Evolutionary conservation across 2,113 vertebrate genomes (phyloP).

Genomic region (Phasianus colchicus): DNA sequence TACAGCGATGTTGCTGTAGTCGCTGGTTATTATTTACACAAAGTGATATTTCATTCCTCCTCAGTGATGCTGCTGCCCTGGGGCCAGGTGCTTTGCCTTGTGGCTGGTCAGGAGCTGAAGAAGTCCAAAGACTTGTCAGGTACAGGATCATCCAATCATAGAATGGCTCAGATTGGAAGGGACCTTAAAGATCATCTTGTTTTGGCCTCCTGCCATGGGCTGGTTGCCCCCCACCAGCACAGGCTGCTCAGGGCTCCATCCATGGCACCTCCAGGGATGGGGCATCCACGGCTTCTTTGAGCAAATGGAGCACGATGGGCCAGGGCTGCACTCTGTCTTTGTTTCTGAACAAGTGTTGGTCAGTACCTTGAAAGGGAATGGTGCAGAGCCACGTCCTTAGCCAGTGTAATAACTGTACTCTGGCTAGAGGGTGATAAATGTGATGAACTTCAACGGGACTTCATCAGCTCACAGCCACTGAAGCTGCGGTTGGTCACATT

Average conservation of each 20-base stretch:
- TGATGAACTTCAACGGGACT: background rate
- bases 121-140: background rate
- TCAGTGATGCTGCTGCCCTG: background rate
- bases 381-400: background rate
- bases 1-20: background rate
- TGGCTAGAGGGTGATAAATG: background rate
- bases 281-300: too few relatives aligned
- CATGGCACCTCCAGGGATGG: too few relatives aligned
- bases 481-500: background rate
- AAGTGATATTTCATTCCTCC: background rate
- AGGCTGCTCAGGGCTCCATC: too few relatives aligned
- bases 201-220: too few relatives aligned
- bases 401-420: background rate
- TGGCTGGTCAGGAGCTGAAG: background rate
- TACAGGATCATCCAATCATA: background rate
- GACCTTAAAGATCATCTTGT: too few relatives aligned
- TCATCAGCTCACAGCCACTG: background rate
- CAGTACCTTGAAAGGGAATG: background rate
- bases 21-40: background rate
- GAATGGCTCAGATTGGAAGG: too few relatives aligned
- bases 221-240: too few relatives aligned
- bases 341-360: background rate
- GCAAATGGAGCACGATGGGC: background rate
- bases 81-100: rapidly evolving
- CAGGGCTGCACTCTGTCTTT: background rate